These are phyloP conservation scores for Ornithoptera priamus DNA, from an alignment of 2,888 invertebrate genomes.

Conservation along the genomic window DNA sequence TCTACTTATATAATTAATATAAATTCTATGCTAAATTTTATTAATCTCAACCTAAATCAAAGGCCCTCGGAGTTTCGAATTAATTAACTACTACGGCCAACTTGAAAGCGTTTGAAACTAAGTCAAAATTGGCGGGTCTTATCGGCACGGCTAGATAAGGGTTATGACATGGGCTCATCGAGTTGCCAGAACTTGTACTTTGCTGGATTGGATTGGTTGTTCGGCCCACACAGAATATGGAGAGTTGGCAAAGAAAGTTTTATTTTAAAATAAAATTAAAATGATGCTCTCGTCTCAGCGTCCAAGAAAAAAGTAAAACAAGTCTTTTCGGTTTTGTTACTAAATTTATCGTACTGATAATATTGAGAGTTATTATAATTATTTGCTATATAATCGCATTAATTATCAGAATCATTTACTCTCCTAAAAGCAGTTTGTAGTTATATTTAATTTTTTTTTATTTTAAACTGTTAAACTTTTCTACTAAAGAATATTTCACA, in stretches of 20 bases:
- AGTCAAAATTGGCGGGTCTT: slow-evolving; percentile 63
- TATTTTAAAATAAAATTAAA: too few species aligned
- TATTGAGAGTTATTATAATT: too few species aligned
- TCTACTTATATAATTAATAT: slow-evolving; percentile 19
- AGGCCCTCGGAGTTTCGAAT: slow-evolving; percentile 56
- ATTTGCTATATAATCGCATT: too few species aligned
- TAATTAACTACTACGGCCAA: slow-evolving; percentile 57
- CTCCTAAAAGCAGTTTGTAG: too few species aligned
- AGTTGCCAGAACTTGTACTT: slow-evolving; percentile 44
- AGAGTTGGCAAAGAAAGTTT: slow-evolving; percentile 33
- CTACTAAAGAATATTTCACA: too few species aligned
- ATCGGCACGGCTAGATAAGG: slow-evolving; percentile 50
- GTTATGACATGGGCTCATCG: slow-evolving; percentile 56
- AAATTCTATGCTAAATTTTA: slow-evolving; percentile 34
- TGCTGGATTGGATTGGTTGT: slow-evolving; percentile 36
- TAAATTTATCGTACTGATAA: too few species aligned
- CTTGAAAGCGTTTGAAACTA: slow-evolving; percentile 44
- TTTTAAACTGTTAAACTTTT: too few species aligned
- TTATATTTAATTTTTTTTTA: too few species aligned
- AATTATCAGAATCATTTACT: too few species aligned
- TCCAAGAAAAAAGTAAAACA: too few species aligned
- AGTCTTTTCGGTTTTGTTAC: too few species aligned
- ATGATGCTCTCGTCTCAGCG: too few species aligned
- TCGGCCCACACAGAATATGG: slow-evolving; percentile 32
- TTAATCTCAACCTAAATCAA: slow-evolving; percentile 58